phyloP scores from a whole-genome alignment of 1,140 invertebrate species.

The Rhagoletis pomonella region DNA sequence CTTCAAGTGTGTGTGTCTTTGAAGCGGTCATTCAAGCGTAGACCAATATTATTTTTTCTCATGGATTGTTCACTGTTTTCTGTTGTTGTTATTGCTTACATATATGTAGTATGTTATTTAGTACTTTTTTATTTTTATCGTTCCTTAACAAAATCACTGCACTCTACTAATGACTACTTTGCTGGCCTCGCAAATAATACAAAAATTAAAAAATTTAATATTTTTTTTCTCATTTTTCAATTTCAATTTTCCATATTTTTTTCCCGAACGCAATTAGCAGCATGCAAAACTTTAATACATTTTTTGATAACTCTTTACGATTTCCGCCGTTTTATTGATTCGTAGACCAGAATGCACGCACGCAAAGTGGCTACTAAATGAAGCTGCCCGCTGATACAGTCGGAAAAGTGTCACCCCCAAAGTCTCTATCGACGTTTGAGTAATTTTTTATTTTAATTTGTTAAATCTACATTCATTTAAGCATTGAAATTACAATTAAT shows the following conservation, averaged over 20 bases:
- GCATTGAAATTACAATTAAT: slow-evolving; percentile 37
- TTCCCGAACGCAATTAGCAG: not conserved
- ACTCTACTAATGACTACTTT: not conserved
- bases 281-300: not conserved
- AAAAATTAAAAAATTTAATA: no score
- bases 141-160: not conserved
- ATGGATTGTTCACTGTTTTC: not conserved
- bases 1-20: not conserved
- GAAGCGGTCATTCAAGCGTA: not conserved
- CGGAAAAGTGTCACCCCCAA: slow-evolving; percentile 8
- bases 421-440: not conserved
- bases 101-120: not conserved
- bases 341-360: not conserved
- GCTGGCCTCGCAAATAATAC: not conserved
- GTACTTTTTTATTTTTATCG: not conserved
- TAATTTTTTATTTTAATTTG: not conserved
- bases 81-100: not conserved
- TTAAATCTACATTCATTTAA: slow-evolving; percentile 10
- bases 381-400: not conserved
- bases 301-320: not conserved
- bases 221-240: not conserved
- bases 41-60: not conserved
- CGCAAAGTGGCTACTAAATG: slow-evolving; percentile 31
- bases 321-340: slow-evolving; percentile 2
- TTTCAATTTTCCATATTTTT: not conserved